Evolutionary conservation across 2,888 invertebrate genomes (phyloP), one percentile per base, ranked within the genome.

Genomic region (Desoria tigrina): DNA sequence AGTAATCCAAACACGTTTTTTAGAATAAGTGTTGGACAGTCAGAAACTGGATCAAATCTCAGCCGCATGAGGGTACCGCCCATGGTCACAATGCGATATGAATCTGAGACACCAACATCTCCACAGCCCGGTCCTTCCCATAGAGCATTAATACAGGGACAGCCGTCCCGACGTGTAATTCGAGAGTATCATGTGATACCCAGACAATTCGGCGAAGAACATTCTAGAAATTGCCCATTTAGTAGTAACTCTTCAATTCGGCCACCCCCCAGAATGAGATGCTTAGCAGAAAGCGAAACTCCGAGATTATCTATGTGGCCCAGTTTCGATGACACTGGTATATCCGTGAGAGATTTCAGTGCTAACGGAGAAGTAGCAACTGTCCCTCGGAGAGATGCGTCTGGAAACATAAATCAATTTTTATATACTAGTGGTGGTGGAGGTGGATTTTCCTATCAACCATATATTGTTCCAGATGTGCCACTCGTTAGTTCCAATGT

Each of bases 191-290:
- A 74, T 54, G 65, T 74, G 27, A 62, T 72, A 1, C 59, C 65
- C 39, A 63, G 70, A 9, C 61, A 32, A 32, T 7, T 32, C 11
- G 32, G 32, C 4, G 73, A 37, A 59, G 59, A 50, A 24, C 32
- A 26, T 58, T 65, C 75, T n/a, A 63, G 75, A 42, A 71, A 72
- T 49, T 75, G 75, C 50, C 75, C 75, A 2, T 75, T 72, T 61
- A 66, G 28, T 54, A 26, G 26, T 28, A 54, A 54, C 11, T 11
- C 32, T 4, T 32, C 32, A 7, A 32, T 32, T 32, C 58, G 74
- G 49, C 73, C 73, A 2, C 74, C 74, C 23, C 70, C 74, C 53
- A 65, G 74, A 66, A 72, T 74, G 70, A 65, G 73, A 11, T 74
- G 73, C 21, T 45, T 74, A 18, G 59, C 71, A 11, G 74, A 74